Evolutionary conservation across 2,888 invertebrate species (phyloP), one percentile per base, ranked within the genome.

Genomic region (Heliconius hortense): DNA sequence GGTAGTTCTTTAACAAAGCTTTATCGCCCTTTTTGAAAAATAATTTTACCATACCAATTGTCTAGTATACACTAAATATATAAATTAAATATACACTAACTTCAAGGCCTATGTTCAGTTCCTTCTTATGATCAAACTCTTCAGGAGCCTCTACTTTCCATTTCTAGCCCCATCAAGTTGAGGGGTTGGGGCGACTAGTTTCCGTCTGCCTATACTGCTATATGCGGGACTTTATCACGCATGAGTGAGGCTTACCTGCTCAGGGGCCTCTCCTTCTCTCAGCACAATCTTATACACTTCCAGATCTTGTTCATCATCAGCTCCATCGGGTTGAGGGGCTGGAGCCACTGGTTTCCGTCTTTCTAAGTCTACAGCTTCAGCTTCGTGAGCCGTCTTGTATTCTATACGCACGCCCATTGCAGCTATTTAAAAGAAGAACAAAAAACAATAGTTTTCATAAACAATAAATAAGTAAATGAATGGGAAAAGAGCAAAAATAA

Each of bases 351-450:
- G 77, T 86, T 86, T 77, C 73, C 88, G 81, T 72, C 88, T 81
- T 83, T 91, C 95, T 7, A 96, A 89, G 82, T 98, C 97, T 0
- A 97, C 95, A 0, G 98, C 97, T 87, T 98, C 98, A 0, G 98
- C 98, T 64, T 97, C 96, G 88, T 97, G 97, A 35, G 97, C 97
- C 0, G 97, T 96, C 82, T 96, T 97, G 85, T 97, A 98, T 79
- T 97, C 96, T 80, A 98, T 98, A 26, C 96, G 95, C 18, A 97
- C 94, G 0, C 97, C 96, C 86, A 93, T 88, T 0, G 92, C 87
- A 28, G 85, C 95, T 87, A 82, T 43, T 66, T 4, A 15, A 48
- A 48, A 48, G 5, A 48, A 7, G 7, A 48, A 48, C 7, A 48
- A 48, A 48, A 18, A 48, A 48, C 18, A 18, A 48, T 24, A 11